Percentiles rank a stretch among this genome's conserved stretches.
Evolutionary conservation across 2,113 vertebrate species (phyloP).

Genomic region (Rissa tridactyla): DNA sequence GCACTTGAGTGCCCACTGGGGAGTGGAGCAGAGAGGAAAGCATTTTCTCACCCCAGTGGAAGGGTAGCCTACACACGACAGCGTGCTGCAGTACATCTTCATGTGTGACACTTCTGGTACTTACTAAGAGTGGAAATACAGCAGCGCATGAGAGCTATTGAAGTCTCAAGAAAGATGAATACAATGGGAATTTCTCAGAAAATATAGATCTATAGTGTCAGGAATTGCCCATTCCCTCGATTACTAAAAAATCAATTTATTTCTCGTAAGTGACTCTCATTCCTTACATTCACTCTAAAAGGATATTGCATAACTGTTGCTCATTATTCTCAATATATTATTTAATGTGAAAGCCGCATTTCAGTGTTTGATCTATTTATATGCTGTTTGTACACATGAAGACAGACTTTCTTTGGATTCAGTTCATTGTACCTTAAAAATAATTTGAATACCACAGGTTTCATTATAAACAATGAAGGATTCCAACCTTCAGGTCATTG

Average conservation of each 20-base stretch:
- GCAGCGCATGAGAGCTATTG: background rate
- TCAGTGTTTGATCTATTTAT: slow-evolving; percentile 34
- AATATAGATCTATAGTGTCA: slow-evolving; percentile 17
- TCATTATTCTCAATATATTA: background rate
- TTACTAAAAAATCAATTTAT: slow-evolving; percentile 42
- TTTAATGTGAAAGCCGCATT: background rate
- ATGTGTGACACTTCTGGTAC: background rate
- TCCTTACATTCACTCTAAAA: background rate
- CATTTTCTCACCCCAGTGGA: background rate
- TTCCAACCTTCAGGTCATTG: slow-evolving; percentile 31
- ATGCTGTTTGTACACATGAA: background rate
- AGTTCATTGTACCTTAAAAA: slow-evolving; percentile 33
- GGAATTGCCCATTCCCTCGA: slow-evolving; percentile 6
- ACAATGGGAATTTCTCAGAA: background rate
- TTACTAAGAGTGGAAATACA: background rate
- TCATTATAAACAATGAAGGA: slow-evolving; percentile 44
- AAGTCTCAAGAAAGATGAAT: background rate
- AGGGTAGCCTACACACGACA: background rate
- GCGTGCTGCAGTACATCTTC: background rate
- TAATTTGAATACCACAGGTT: slow-evolving; percentile 29
- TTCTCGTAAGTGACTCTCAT: slow-evolving; percentile 36
- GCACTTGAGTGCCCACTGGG: background rate
- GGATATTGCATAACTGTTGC: slow-evolving; percentile 5
- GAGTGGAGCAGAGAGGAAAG: background rate
- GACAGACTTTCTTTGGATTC: background rate